Base-by-base conservation (phyloP, 1,140 invertebrate species). In the Drosophila bocki region DNA sequence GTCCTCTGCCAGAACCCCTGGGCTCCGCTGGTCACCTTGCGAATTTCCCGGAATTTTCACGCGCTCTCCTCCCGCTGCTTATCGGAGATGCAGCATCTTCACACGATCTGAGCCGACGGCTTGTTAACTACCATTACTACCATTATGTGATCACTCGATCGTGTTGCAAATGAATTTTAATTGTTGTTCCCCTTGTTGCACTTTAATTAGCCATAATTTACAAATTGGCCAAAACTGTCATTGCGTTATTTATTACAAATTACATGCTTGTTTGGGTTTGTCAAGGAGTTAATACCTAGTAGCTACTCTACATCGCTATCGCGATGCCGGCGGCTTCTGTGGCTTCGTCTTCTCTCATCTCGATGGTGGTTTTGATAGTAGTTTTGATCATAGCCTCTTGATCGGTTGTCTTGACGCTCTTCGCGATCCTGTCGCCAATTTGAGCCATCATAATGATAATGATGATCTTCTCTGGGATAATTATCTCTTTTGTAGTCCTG, bases 121-220 rank as follows among this genome's bases (percentile, higher is more conserved):
- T 90, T 90, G 84, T 90, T 88, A 90, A 84, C 81, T 81, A 69
- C 70, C 82, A 69, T 63, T 35, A 84, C 81, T 81, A 69, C 70
- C 82, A 69, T 63, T 35, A 51, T 57, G 37, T 44, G 48, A 26
- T 57, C 9, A 13, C 68, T 68, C 63, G 54, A 50, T 47, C 74
- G 70, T 88, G 84, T 88, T 63, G 80, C 64, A 90, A 90, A 90
- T 90, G 81, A 90, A 90, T 90, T 90, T 90, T 90, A 91, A 90
- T 90, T 90, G 82, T 79, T 61, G 51, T 64, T 44, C 37, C n/a
- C 32, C 56, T 29, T 26, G 42, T 44, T 37, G 12, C 50, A 13
- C 51, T 39, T 39, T 74, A 84, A 80, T 84, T 65, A 61, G 32
- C 60, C 69, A 85, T 78, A 81, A 81, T 85, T 85, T 81, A 65